A percentile compares a stretch with the other conserved stretches of the same genome.
phyloP scores from a whole-genome alignment of 2,797 vertebrate genomes.

The Tapirus indicus region DNA sequence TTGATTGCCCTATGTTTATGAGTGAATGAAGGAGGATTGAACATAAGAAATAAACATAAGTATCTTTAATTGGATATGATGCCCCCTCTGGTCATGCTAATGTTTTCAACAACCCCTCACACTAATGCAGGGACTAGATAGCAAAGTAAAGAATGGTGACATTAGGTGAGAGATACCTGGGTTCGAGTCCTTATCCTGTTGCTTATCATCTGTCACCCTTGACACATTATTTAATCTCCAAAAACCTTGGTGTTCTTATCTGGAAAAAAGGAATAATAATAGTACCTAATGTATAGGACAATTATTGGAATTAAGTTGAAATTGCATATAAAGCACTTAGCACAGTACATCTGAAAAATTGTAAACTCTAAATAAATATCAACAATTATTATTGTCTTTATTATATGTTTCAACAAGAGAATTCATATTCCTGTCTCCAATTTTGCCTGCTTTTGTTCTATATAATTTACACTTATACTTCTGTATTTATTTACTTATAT shows the following conservation, averaged over 20 bases:
- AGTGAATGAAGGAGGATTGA: not conserved
- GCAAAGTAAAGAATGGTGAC: not conserved
- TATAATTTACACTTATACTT: not conserved
- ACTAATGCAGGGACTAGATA: not conserved
- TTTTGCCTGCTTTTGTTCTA: constrained; percentile 22
- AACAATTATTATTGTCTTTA: not conserved
- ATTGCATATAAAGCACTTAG: not conserved
- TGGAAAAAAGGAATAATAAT: not conserved
- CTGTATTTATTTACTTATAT: constrained; percentile 13
- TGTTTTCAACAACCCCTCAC: not conserved
- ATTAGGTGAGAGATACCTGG: not conserved
- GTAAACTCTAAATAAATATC: constrained; percentile 18
- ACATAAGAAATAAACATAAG: not conserved
- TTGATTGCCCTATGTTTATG: not conserved
- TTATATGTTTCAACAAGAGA: constrained; percentile 37
- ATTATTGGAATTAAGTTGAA: constrained; percentile 21
- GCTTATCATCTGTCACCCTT: not conserved
- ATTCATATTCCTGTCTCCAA: not conserved
- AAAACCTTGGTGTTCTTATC: not conserved
- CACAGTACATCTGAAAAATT: not conserved
- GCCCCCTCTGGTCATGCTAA: not conserved
- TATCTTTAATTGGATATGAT: not conserved
- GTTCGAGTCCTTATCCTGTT: not conserved
- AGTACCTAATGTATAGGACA: not conserved
- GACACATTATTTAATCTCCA: not conserved